Percentiles rank a stretch among this genome's conserved stretches.
Evolutionary conservation across 2,888 invertebrate species (phyloP).

Genomic region (Tuberolachnus salignus): DNA sequence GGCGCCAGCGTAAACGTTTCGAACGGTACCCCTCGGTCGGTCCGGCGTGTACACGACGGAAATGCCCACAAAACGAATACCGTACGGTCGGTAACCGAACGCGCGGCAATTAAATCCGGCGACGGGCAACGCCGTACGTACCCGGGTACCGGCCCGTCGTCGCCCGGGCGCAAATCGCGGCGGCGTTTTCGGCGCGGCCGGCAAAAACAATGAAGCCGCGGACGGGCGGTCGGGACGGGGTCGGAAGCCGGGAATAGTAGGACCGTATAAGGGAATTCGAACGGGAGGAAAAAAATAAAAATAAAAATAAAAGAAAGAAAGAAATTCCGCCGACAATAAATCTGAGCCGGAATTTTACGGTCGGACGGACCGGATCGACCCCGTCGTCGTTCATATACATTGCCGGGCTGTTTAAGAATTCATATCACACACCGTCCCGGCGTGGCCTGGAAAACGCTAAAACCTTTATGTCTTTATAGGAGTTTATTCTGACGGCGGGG

Average conservation of each 20-base stretch:
- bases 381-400: conserved; percentile 12
- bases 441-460: conserved; percentile 41
- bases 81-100: not conserved
- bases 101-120: conserved; percentile 12
- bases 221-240: too few relatives aligned
- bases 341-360: conserved; percentile 48
- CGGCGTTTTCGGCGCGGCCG: not conserved
- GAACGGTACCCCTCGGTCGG: not conserved
- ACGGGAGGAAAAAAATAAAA: not conserved
- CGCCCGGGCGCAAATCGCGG: not conserved
- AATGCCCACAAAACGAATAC: conserved; percentile 11
- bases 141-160: too few relatives aligned
- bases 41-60: not conserved
- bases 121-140: too few relatives aligned
- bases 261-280: too few relatives aligned
- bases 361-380: conserved; percentile 50
- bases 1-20: conserved; percentile 39
- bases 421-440: conserved; percentile 33
- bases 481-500: conserved; percentile 12
- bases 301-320: conserved; percentile 32
- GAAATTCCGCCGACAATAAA: conserved; percentile 32
- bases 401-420: conserved; percentile 47
- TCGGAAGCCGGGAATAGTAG: too few relatives aligned
- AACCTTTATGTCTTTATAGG: conserved; percentile 50
- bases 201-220: conserved; percentile 20